Evolutionary conservation across 2,797 vertebrate genomes (phyloP).

Genomic region (Pseudochromis fuscus): DNA sequence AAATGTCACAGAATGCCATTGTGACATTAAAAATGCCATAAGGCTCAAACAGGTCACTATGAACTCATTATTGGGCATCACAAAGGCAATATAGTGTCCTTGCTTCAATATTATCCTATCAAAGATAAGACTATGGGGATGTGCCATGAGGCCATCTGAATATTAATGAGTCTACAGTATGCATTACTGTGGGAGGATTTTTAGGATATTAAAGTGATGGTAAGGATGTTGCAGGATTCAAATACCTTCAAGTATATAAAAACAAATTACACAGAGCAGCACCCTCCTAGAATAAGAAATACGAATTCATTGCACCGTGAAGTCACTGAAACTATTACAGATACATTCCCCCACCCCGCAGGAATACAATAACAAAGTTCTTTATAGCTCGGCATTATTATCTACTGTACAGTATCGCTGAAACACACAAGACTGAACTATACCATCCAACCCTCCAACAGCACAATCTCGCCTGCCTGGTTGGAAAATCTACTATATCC

Average conservation of each 20-base stretch:
- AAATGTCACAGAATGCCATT: slow-evolving; percentile 66
- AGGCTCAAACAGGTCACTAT: slow-evolving; percentile 34
- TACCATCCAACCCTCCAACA: slow-evolving; percentile 2
- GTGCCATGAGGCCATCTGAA: slow-evolving; percentile 36
- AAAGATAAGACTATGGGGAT: slow-evolving; percentile 8
- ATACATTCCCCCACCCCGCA: not conserved
- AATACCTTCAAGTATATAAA: not conserved
- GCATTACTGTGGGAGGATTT: not conserved
- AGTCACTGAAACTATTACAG: not conserved
- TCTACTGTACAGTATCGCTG: not conserved
- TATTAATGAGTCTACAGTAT: slow-evolving; percentile 4
- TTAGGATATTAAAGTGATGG: not conserved
- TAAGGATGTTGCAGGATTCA: not conserved
- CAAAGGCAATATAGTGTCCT: slow-evolving; percentile 33
- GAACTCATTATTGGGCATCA: slow-evolving; percentile 55
- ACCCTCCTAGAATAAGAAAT: slow-evolving; percentile 5
- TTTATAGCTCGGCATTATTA: not conserved
- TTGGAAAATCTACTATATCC: slow-evolving; percentile 45
- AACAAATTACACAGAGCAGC: not conserved
- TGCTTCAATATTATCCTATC: slow-evolving; percentile 14
- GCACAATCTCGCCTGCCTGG: slow-evolving; percentile 1
- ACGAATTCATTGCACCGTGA: not conserved
- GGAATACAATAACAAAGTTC: not conserved
- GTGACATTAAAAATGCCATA: slow-evolving; percentile 60
- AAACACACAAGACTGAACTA: not conserved